Conservation (phyloP, 1,140 invertebrate genomes). For the Caenorhabditis tropicalis region DNA sequence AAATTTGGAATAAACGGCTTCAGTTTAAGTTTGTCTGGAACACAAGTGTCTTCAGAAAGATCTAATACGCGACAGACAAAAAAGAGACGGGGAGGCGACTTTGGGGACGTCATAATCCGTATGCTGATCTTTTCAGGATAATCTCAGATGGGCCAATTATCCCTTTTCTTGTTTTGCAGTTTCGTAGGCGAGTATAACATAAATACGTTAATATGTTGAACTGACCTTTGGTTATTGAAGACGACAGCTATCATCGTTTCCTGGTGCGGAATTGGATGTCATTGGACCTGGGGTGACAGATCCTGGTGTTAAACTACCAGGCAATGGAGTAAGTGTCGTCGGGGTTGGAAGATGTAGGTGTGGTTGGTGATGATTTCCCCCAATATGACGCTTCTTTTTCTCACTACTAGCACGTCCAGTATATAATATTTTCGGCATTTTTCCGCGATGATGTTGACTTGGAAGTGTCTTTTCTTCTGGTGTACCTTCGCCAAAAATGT, state of each 20-base stretch:
- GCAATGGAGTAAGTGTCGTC: not conserved
- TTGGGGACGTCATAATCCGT: slow-evolving; percentile 38
- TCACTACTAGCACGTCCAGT: slow-evolving; percentile 21
- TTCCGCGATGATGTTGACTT: not conserved
- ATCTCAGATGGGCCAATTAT: slow-evolving; percentile 7
- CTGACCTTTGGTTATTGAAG: slow-evolving; percentile 30
- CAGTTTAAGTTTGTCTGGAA: not conserved
- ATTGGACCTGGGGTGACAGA: not conserved
- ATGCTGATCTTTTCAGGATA: slow-evolving; percentile 38
- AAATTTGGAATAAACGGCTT: not conserved
- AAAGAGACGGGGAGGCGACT: not conserved
- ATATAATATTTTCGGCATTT: slow-evolving; percentile 5
- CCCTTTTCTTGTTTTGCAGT: not conserved
- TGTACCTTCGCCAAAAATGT: slow-evolving; percentile 42
- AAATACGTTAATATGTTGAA: not conserved
- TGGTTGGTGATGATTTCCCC: not conserved
- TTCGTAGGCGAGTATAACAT: not conserved
- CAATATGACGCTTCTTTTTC: not conserved
- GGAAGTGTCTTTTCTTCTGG: not conserved
- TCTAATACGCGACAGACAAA: not conserved
- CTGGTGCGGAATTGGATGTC: not conserved
- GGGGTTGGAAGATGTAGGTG: not conserved
- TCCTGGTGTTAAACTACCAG: not conserved
- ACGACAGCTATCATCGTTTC: slow-evolving; percentile 9
- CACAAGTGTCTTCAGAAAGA: not conserved